A percentile compares a stretch with the other conserved stretches of the same genome.
Evolutionary conservation across 2,888 invertebrate species (phyloP).

Genomic region (Romanomermis culicivorax): DNA sequence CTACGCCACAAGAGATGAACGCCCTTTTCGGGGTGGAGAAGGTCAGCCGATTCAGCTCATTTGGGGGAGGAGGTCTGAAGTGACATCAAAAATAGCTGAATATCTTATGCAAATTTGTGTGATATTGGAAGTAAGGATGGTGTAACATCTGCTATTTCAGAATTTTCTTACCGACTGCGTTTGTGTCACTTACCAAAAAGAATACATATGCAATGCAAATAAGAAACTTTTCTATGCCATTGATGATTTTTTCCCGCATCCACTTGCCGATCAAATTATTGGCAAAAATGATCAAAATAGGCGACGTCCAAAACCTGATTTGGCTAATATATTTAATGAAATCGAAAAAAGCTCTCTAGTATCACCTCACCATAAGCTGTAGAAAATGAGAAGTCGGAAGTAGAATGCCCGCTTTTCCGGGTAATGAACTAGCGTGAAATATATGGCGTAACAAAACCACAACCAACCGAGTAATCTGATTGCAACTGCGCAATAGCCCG

Average conservation of each 20-base stretch:
- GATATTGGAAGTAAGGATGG: too few species aligned
- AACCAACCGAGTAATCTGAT: conserved; percentile 57
- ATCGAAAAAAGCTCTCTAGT: background rate
- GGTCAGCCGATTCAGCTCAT: too few species aligned
- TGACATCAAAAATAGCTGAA: background rate
- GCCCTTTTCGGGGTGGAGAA: too few species aligned
- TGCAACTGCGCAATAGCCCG: conserved; percentile 58
- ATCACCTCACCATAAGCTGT: conserved; percentile 49
- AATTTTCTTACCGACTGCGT: too few species aligned
- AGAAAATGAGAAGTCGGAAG: conserved; percentile 56
- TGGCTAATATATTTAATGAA: conserved; percentile 2
- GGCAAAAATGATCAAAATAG: conserved; percentile 52
- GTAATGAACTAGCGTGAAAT: conserved; percentile 58
- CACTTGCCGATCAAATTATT: conserved; percentile 58
- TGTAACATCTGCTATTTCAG: too few species aligned
- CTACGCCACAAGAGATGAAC: too few species aligned
- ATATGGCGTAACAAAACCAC: conserved; percentile 47
- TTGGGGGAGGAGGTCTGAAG: too few species aligned
- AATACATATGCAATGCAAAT: conserved; percentile 46
- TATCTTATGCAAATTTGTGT: background rate
- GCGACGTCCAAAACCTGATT: conserved; percentile 53
- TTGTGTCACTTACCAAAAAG: conserved; percentile 40
- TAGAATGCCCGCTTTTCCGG: conserved; percentile 64
- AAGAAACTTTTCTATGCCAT: conserved; percentile 44
- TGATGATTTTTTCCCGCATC: conserved; percentile 52